Conservation (phyloP, 2,113 vertebrate species). For the Salvelinus alpinus region DNA sequence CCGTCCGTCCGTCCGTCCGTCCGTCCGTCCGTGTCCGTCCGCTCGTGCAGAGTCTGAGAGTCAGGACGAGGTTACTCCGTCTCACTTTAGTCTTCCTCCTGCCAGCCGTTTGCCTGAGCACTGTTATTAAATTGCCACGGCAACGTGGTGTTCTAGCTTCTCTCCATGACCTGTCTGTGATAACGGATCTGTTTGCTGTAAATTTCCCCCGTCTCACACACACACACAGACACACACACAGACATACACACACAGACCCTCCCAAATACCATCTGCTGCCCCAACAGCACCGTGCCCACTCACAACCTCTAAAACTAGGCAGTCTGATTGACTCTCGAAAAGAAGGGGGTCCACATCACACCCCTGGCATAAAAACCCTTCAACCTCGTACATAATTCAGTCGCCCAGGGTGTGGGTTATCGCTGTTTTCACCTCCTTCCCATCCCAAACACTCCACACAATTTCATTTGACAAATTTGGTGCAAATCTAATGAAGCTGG, state of each 20-base stretch:
- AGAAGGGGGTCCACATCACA: slow-evolving; percentile 54
- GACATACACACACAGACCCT: slow-evolving; percentile 56
- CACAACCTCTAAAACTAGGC: slow-evolving; percentile 76
- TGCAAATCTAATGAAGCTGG: slow-evolving; percentile 20
- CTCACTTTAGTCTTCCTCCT: slow-evolving; percentile 43
- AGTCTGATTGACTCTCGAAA: slow-evolving; percentile 63
- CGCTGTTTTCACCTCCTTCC: slow-evolving; percentile 36
- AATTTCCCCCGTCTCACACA: slow-evolving; percentile 69
- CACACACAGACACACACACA: too few relatives aligned
- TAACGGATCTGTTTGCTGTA: slow-evolving; percentile 97
- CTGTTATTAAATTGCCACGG: slow-evolving; percentile 68
- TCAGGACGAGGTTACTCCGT: slow-evolving; percentile 41
- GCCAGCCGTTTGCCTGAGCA: slow-evolving; percentile 64
- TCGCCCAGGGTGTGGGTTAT: slow-evolving; percentile 23
- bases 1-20: too few relatives aligned
- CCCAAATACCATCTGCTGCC: slow-evolving; percentile 86
- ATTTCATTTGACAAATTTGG: slow-evolving; percentile 26
- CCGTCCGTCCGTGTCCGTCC: too few relatives aligned
- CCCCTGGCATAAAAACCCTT: slow-evolving; percentile 21
- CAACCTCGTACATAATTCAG: slow-evolving; percentile 27
- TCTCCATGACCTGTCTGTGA: slow-evolving; percentile 88
- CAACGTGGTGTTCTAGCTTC: slow-evolving; percentile 59
- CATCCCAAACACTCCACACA: not conserved
- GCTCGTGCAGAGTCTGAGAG: slow-evolving; percentile 1
- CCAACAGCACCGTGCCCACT: slow-evolving; percentile 60